Evolutionary conservation across 2,797 vertebrate genomes (phyloP).

Genomic region (Odontamblyopus rebecca): DNA sequence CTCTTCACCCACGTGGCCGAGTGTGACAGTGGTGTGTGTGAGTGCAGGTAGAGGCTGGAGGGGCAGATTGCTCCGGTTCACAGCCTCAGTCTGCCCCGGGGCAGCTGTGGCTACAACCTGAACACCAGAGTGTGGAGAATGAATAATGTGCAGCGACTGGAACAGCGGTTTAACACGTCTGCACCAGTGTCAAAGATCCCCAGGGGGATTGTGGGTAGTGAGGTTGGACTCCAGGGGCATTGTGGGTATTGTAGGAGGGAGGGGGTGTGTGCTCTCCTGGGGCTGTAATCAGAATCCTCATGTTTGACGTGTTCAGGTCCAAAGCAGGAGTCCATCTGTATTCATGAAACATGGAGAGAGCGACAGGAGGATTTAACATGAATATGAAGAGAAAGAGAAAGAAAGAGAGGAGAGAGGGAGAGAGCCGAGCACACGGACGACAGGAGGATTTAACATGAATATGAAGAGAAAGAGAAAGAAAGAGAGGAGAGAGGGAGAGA

Average conservation of each 20-base stretch:
- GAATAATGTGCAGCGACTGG: no score
- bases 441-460: neutral
- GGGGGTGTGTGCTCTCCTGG: neutral
- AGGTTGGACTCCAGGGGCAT: neutral
- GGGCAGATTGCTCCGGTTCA: no score
- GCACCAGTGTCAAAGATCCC: no score
- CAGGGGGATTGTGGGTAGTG: neutral
- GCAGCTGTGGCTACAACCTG: no score
- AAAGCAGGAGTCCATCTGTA: neutral
- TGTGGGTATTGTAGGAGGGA: neutral
- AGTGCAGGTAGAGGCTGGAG: no score
- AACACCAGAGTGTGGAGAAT: no score
- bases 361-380: no score
- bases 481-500: neutral
- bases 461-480: neutral
- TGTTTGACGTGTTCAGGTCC: neutral
- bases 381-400: neutral
- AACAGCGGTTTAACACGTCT: no score
- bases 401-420: neutral
- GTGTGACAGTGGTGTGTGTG: no score
- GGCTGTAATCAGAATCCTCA: neutral
- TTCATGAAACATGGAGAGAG: slow-evolving; percentile 5
- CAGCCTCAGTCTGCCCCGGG: no score
- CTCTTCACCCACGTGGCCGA: no score
- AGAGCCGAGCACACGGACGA: neutral